Conservation (phyloP, 2,113 vertebrate species). For the Tetraodon nigroviridis region DNA sequence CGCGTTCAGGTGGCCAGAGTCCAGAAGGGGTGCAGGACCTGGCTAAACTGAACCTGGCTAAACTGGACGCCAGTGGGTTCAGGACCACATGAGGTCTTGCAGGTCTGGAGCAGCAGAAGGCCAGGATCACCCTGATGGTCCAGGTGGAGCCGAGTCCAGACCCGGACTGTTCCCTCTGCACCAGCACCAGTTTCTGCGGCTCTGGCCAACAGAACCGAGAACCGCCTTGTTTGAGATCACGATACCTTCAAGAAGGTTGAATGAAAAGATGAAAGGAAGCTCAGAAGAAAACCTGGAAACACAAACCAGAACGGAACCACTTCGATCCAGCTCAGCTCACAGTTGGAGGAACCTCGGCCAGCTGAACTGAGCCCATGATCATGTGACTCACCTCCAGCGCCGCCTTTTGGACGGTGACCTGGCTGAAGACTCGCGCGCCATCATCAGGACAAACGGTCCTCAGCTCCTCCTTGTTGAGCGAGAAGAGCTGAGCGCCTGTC, state of each 20-base stretch:
- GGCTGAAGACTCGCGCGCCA: constrained; percentile 88
- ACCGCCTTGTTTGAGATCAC: neutral
- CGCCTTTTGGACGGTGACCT: constrained; percentile 92
- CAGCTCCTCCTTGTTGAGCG: constrained; percentile 95
- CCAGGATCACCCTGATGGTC: neutral
- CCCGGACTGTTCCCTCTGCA: neutral
- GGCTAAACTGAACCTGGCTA: too few relatives aligned
- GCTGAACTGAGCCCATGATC: neutral
- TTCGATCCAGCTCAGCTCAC: neutral
- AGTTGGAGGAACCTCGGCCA: neutral
- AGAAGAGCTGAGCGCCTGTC: constrained; percentile 94
- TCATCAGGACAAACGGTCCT: constrained; percentile 90
- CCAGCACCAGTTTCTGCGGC: constrained; percentile 11
- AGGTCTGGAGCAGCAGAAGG: too few relatives aligned
- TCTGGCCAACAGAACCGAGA: constrained; percentile 52
- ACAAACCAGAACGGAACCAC: constrained; percentile 35
- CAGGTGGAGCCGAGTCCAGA: too few relatives aligned
- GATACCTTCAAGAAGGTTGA: constrained; percentile 64
- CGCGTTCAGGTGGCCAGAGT: constrained; percentile 56
- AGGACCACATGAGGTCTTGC: too few relatives aligned
- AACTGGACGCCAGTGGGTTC: too few relatives aligned
- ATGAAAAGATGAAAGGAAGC: constrained; percentile 63
- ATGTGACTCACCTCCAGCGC: constrained; percentile 83
- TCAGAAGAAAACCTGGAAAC: constrained; percentile 80
- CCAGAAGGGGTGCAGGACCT: neutral